phyloP scores from a whole-genome alignment of 2,888 invertebrate genomes.

The Bugulina stolonifera region DNA sequence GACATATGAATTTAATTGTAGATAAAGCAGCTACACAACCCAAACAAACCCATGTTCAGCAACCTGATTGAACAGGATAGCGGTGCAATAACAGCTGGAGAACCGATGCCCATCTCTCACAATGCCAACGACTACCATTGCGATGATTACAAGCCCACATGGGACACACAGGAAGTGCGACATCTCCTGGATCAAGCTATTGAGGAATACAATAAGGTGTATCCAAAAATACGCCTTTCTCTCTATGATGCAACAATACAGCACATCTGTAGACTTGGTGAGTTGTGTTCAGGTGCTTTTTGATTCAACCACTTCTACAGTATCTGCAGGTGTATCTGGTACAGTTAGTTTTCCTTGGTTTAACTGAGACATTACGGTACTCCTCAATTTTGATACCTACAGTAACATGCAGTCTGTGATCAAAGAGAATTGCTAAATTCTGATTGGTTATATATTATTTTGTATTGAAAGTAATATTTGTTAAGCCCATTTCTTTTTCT shows the following conservation, averaged over 20 bases:
- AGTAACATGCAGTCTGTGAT: no score
- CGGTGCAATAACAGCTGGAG: conserved; percentile 45
- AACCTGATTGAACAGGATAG: conserved; percentile 50
- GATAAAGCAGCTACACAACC: conserved; percentile 41
- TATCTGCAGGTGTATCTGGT: no score
- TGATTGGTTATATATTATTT: no score
- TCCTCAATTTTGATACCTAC: no score
- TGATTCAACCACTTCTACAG: no score
- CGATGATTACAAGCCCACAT: conserved; percentile 27
- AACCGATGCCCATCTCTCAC: conserved; percentile 20
- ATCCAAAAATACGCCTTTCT: conserved; percentile 47
- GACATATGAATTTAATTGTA: no score
- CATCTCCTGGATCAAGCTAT: conserved; percentile 43
- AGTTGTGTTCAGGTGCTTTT: no score
- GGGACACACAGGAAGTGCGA: conserved; percentile 7
- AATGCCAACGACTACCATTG: conserved; percentile 20
- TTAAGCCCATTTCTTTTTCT: no score
- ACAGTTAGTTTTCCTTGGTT: no score
- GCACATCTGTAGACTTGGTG: conserved; percentile 26
- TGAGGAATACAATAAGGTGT: conserved; percentile 51
- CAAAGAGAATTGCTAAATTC: no score
- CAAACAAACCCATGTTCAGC: conserved; percentile 44
- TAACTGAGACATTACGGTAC: no score
- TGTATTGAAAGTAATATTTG: no score
- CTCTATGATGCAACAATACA: conserved; percentile 41